phyloP scores from a whole-genome alignment of 2,113 vertebrate genomes.

The Macaca nemestrina region DNA sequence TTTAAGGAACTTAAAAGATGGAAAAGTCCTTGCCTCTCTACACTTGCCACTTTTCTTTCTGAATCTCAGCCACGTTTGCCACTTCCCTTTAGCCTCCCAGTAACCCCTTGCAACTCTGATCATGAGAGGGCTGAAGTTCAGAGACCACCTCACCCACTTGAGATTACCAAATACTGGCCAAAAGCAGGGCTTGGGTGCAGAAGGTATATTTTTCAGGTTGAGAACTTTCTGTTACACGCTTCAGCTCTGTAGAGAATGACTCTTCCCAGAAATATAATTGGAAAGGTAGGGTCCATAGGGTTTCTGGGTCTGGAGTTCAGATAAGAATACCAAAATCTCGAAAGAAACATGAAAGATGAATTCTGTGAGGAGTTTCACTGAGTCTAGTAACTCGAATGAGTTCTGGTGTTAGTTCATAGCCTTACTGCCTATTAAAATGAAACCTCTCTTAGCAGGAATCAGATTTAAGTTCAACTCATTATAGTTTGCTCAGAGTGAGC shows the following conservation, averaged over 20 bases:
- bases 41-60: not conserved
- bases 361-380: not conserved
- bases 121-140: not conserved
- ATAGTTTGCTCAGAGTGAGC: not conserved
- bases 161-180: not conserved
- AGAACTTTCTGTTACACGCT: not conserved
- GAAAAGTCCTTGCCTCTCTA: not conserved
- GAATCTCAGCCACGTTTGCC: not conserved
- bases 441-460: not conserved
- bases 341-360: not conserved
- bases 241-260: not conserved
- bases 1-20: not conserved
- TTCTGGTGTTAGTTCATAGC: not conserved
- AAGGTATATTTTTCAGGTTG: not conserved
- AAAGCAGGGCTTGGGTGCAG: not conserved
- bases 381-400: not conserved
- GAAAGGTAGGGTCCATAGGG: not conserved
- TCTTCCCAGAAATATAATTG: not conserved
- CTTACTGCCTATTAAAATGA: not conserved
- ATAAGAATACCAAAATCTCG: not conserved
- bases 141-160: not conserved
- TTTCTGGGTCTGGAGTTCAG: not conserved
- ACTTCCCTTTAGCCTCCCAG: not conserved
- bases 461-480: constrained; percentile 8
- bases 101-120: not conserved